phyloP scores from a whole-genome alignment of 2,113 vertebrate species.

The Semnornis frantzii region DNA sequence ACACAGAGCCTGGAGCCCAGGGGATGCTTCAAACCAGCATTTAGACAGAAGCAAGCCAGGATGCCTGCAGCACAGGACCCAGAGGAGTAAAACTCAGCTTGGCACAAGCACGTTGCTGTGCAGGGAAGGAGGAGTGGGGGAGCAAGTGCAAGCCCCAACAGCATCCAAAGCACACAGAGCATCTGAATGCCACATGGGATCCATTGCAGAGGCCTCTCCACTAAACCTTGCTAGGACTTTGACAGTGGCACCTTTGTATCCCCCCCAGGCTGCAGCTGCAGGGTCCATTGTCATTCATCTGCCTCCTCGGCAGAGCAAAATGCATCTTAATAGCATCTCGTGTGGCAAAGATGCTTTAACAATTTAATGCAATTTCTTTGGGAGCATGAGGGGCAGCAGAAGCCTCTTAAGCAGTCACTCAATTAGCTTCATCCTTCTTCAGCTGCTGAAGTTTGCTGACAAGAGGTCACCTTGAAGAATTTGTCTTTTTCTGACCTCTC shows the following conservation, averaged over 20 bases:
- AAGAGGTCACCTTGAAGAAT: neutral
- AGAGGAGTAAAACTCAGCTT: neutral
- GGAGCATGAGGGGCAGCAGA: neutral
- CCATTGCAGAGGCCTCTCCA: neutral
- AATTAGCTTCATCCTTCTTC: neutral
- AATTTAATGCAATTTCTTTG: neutral
- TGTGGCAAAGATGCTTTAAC: neutral
- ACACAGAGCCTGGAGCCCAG: neutral
- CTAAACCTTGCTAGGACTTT: neutral
- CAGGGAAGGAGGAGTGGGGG: neutral
- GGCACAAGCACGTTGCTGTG: neutral
- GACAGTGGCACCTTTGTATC: neutral
- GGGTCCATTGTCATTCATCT: neutral
- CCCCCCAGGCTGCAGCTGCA: neutral
- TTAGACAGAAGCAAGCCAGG: neutral
- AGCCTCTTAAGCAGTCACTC: conserved; percentile 2
- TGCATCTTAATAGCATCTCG: neutral
- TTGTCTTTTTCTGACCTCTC: neutral
- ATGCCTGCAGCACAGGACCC: neutral
- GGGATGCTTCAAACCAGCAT: neutral
- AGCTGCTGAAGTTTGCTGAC: neutral
- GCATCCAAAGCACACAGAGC: neutral
- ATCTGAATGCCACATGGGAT: neutral
- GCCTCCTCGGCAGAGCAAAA: neutral
- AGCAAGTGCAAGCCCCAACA: neutral